Percentiles rank a stretch among this genome's conserved stretches.
phyloP scores from a whole-genome alignment of 2,888 invertebrate genomes.

The Microchrysa polita region DNA sequence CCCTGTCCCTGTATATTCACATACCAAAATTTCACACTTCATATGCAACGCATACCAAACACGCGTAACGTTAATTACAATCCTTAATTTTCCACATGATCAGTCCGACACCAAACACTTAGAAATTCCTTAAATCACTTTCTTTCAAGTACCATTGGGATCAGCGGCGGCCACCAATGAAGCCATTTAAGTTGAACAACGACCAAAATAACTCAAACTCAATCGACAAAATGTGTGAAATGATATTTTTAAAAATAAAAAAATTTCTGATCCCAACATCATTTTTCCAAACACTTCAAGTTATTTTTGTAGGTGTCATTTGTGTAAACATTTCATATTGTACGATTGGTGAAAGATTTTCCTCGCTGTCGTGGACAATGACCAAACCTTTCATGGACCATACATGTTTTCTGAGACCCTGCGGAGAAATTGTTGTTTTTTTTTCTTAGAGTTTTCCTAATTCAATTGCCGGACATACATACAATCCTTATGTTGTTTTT shows the following conservation, averaged over 20 bases:
- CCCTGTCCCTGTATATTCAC: too few relatives aligned
- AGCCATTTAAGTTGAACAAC: neutral
- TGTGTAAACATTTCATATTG: slow-evolving; percentile 33
- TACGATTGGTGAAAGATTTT: slow-evolving; percentile 29
- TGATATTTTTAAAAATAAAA: slow-evolving; percentile 41
- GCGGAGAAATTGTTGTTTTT: slow-evolving; percentile 22
- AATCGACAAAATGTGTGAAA: slow-evolving; percentile 34
- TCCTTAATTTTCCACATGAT: slow-evolving; percentile 33
- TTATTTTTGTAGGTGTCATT: slow-evolving; percentile 42
- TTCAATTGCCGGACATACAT: slow-evolving; percentile 32
- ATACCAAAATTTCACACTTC: too few relatives aligned
- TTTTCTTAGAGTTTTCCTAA: slow-evolving; percentile 17
- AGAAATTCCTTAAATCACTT: slow-evolving; percentile 8
- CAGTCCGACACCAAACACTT: neutral
- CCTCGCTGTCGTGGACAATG: slow-evolving; percentile 20
- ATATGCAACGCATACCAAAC: too few relatives aligned
- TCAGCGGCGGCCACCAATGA: slow-evolving; percentile 39
- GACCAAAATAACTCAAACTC: slow-evolving; percentile 18
- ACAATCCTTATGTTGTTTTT: neutral
- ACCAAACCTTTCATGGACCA: slow-evolving; percentile 12
- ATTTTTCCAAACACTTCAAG: slow-evolving; percentile 30
- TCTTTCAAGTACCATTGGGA: slow-evolving; percentile 15
- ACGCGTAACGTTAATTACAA: neutral
- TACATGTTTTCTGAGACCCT: slow-evolving; percentile 15
- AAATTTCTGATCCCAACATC: slow-evolving; percentile 13